Evolutionary conservation across 2,113 vertebrate genomes (phyloP), one percentile per base, ranked within the genome.

Genomic region (Corydoras sp.): DNA sequence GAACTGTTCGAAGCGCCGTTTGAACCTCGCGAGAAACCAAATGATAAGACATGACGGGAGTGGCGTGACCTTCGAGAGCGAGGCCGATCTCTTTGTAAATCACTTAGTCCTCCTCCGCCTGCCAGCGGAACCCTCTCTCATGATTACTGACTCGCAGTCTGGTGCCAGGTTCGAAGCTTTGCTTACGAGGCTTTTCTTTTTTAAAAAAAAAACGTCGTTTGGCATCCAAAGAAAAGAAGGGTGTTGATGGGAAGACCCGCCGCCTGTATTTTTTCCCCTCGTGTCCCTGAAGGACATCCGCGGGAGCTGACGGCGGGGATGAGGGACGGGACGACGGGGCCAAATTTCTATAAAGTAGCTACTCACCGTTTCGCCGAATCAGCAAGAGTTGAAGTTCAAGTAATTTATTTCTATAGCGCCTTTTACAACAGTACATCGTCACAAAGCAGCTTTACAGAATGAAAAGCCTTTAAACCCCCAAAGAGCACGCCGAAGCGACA

Each of bases 101-200:
- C 67, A 43, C 62, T 74, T 62, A 55, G 72, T 68, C 72, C 68
- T 68, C 50, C 49, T 58, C 15, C 43, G 31, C 32, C 4, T 2
- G 11, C 51, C 30, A 31, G 50, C 56, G 12, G 11, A 18, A 49
- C 60, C n/a, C 2, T 13, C 43, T 7, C 51, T 53, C 13, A 12
- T 12, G 1, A 10, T 29, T 24, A n/a, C 24, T 24, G 35, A 43
- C 35, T 43, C 35, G 4, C 35, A 8, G 35, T 8, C 35, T 4
- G 7, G 4, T 43, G 35, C 35, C 35, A 43, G 35, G 35, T 43
- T 43, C 35, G 7, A 8, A 43, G 4, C 35, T 43, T 8, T 43
- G 35, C 35, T 43, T 43, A 43, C 4, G 35, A 5, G 1, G 35
- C 35, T 43, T 4, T 43, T 43, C 2, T 24, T 35, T 35, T 35